Evolutionary conservation across 2,797 vertebrate species (phyloP).

Genomic region (Thalassophryne amazonica): DNA sequence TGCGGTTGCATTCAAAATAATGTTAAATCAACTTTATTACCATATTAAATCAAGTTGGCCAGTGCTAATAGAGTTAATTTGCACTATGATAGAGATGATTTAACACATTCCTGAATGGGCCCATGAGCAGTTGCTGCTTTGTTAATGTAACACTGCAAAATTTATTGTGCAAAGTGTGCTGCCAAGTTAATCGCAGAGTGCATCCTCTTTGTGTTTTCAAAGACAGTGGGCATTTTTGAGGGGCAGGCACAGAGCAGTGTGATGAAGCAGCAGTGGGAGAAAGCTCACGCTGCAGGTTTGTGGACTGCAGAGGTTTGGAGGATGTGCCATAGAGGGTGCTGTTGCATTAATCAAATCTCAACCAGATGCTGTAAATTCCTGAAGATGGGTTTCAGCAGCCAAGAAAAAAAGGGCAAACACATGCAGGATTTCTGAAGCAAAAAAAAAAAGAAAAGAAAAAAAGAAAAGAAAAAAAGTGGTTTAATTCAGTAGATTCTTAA

Average conservation of each 20-base stretch:
- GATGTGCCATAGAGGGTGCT: conserved; percentile 54
- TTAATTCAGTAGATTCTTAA: neutral
- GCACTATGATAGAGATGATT: no score
- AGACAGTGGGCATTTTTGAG: conserved; percentile 17
- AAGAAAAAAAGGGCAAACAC: conserved; percentile 35
- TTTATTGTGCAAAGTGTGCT: no score
- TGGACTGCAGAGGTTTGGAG: conserved; percentile 30
- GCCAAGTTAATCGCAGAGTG: no score
- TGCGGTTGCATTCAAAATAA: no score
- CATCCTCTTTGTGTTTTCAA: conserved; percentile 20
- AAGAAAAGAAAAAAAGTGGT: conserved; percentile 11
- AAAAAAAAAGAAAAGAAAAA: neutral
- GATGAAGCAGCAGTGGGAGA: conserved; percentile 6
- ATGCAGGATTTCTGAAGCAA: neutral
- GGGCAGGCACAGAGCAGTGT: conserved; percentile 18
- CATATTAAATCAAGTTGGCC: no score
- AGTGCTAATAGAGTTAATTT: no score
- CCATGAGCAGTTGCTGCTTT: no score
- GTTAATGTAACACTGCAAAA: no score
- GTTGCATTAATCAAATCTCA: conserved; percentile 61
- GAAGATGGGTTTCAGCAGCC: conserved; percentile 33
- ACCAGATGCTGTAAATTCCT: conserved; percentile 40
- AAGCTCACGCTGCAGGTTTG: conserved; percentile 8
- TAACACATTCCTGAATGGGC: no score
- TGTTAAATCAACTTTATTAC: no score